Conservation (phyloP, 2,113 vertebrate species). For the Coracopsis vasa region DNA sequence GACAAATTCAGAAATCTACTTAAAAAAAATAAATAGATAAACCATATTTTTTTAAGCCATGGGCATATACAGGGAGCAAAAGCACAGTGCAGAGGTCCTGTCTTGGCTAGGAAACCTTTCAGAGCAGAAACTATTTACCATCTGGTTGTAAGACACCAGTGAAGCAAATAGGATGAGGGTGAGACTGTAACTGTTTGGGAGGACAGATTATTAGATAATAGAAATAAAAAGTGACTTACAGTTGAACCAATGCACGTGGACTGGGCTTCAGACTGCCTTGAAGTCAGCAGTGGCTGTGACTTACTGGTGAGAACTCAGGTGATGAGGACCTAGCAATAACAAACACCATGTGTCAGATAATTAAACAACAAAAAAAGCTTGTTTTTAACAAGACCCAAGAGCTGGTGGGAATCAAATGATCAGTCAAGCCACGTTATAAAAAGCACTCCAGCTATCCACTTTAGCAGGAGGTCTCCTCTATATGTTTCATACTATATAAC, state of each 20-base stretch:
- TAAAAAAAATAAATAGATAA: not conserved
- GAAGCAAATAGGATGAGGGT: not conserved
- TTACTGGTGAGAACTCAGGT: not conserved
- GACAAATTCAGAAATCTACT: not conserved
- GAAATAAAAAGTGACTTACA: conserved; percentile 26
- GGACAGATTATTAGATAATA: not conserved
- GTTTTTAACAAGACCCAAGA: not conserved
- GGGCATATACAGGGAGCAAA: not conserved
- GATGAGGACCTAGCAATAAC: not conserved
- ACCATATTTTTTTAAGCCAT: not conserved
- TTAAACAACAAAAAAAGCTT: not conserved
- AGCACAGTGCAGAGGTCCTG: not conserved
- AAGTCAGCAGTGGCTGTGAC: not conserved
- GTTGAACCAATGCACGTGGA: not conserved
- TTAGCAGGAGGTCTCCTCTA: not conserved
- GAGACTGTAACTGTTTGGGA: not conserved
- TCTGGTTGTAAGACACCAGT: not conserved
- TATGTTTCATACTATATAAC: not conserved
- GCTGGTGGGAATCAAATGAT: not conserved
- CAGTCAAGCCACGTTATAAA: not conserved
- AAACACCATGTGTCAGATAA: not conserved
- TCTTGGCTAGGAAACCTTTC: not conserved
- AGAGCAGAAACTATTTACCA: not conserved
- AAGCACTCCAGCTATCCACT: not conserved
- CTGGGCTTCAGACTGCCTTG: not conserved